Base-by-base conservation (phyloP, 2,113 vertebrate genomes). In the Piprites chloris region DNA sequence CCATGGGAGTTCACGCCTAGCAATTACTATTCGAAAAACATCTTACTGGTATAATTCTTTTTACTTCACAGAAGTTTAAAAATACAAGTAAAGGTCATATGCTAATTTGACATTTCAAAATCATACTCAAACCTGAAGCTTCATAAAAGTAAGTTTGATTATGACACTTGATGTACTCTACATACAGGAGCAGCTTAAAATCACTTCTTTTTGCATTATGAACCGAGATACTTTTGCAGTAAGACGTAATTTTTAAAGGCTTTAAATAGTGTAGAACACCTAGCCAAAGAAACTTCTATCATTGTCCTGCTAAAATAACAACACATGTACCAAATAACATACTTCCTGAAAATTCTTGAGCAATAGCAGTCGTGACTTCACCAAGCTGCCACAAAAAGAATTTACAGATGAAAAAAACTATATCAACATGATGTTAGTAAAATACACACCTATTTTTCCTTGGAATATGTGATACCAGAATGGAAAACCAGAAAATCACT, bases 41-140 rank as follows among this genome's bases (percentile, higher is more conserved):
- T 80, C 85, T 73, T 91, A 71, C 69, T 91, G 80, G 41, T 93
- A 77, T 65, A 91, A 87, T 67, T 87, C 68, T 77, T 86, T 88
- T 87, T 90, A 67, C 81, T 94, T 93, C 75, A 95, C 67, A 79
- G 58, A 94, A 92, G 75, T 92, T 95, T 93, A 95, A 97, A 96
- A 93, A 93, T 84, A 97, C 73, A 85, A 96, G 94, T 93, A 97
- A 98, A 98, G 97, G 97, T 98, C 97, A 94, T 96, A 97, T 98
- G 97, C 91, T 97, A 97, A 98, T 97, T 84, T 93, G 97, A 96
- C 96, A 98, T 98, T 98, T 97, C 89, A 78, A 95, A 96, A 96
- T 97, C 94, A 97, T 90, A 96, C 76, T 94, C 93, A 95, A 91
- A 94, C 89, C 92, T 95, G 95, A 93, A 95, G 78, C 90, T 96